These are phyloP conservation scores for Oxyruncus cristatus DNA, from an alignment of 2,113 vertebrate species.

Conservation along the genomic window DNA sequence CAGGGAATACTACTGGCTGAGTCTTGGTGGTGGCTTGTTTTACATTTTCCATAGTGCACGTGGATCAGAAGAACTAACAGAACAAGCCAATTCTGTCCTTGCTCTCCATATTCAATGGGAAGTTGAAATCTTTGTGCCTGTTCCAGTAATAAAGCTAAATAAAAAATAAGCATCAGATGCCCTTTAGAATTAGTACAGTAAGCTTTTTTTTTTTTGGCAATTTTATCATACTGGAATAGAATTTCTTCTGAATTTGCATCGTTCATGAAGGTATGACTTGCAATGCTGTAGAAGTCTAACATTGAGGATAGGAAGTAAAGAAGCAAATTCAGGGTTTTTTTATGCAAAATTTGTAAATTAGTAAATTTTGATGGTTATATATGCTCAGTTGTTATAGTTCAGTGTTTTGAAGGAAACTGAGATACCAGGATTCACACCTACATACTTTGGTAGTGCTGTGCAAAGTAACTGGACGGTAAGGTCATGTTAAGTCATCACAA, in stretches of 20 bases:
- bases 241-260: background rate
- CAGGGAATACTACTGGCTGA: background rate
- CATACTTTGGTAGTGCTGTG: background rate
- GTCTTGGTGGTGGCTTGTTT: background rate
- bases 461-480: background rate
- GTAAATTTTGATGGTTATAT: background rate
- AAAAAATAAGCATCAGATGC: background rate
- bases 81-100: background rate
- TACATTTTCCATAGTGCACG: background rate
- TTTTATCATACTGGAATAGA: background rate
- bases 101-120: background rate
- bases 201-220: background rate
- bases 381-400: background rate
- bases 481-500: background rate
- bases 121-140: background rate
- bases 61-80: background rate
- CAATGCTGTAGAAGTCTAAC: background rate
- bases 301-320: background rate
- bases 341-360: background rate
- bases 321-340: rapidly evolving
- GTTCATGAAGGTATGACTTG: background rate
- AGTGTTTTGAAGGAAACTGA: background rate
- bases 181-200: background rate
- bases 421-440: background rate
- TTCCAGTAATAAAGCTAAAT: background rate